Evolutionary conservation across 2,113 vertebrate genomes (phyloP).

Genomic region (Coptodon rendalli): DNA sequence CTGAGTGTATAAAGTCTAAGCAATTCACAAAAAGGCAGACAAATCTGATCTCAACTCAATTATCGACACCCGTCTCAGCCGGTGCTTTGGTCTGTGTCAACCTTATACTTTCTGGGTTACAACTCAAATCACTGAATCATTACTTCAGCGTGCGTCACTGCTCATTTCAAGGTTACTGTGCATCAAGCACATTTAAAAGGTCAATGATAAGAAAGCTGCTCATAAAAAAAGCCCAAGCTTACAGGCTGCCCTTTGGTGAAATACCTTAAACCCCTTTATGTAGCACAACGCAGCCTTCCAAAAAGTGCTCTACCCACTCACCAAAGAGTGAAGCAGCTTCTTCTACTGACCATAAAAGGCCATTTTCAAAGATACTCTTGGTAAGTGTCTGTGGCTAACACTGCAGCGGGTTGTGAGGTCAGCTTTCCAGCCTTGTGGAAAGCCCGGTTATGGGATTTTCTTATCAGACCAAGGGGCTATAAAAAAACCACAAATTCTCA

Average conservation of each 20-base stretch:
- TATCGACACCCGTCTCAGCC: background rate
- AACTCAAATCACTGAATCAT: background rate
- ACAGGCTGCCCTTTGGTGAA: conserved; percentile 12
- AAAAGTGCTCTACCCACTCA: conserved; percentile 19
- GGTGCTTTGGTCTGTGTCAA: background rate
- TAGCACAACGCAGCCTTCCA: background rate
- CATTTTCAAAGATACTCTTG: conserved; percentile 26
- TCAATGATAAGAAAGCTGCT: background rate
- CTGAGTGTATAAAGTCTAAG: background rate
- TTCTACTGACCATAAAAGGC: conserved; percentile 61
- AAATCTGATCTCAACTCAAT: background rate
- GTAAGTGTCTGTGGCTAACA: conserved; percentile 28
- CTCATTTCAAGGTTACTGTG: background rate
- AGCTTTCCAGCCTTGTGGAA: conserved; percentile 13
- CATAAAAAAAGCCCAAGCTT: background rate
- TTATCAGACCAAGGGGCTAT: background rate
- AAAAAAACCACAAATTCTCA: background rate
- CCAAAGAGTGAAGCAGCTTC: conserved; percentile 17
- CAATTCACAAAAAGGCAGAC: background rate
- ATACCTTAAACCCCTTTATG: conserved; percentile 10
- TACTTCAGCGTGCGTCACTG: background rate
- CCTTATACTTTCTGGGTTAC: background rate
- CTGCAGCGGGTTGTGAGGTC: conserved; percentile 14
- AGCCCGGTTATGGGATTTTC: background rate
- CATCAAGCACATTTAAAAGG: background rate